Percentiles rank a stretch among this genome's conserved stretches.
Conservation (phyloP, 2,113 vertebrate species). For the Corynorhinus townsendii region DNA sequence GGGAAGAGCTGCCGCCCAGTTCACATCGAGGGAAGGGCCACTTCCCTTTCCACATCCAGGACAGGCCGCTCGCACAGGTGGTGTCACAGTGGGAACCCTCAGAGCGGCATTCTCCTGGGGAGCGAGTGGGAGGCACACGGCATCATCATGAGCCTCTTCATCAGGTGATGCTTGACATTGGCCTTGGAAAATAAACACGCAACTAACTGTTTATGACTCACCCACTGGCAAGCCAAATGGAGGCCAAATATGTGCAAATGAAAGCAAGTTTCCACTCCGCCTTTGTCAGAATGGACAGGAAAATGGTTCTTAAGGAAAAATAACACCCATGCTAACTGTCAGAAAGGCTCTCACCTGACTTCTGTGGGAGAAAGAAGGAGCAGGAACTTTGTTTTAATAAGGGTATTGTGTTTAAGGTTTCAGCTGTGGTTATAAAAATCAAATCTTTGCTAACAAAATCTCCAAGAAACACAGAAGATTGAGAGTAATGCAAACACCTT, state of each 20-base stretch:
- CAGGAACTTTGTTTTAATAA: neutral
- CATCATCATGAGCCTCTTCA: conserved; percentile 28
- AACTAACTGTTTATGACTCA: conserved; percentile 57
- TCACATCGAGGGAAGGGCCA: neutral
- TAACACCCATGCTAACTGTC: neutral
- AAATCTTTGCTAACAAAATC: neutral
- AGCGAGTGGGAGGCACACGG: conserved; percentile 20
- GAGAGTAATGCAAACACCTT: neutral
- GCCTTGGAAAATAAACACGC: conserved; percentile 45
- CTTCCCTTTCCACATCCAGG: neutral
- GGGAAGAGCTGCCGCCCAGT: neutral
- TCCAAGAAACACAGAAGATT: neutral
- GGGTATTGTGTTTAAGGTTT: neutral
- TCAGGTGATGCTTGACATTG: conserved; percentile 31
- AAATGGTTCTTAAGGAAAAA: conserved; percentile 12
- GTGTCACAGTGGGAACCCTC: too few relatives aligned
- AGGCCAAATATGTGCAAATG: conserved; percentile 19
- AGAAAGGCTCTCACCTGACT: neutral
- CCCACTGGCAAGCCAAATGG: neutral
- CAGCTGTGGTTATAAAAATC: neutral
- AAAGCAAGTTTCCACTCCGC: conserved; percentile 31
- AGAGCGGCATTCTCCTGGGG: neutral
- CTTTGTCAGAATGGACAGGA: conserved; percentile 31
- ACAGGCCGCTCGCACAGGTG: neutral
- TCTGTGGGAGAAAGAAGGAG: neutral